A percentile compares a stretch with the other conserved stretches of the same genome.
phyloP scores from a whole-genome alignment of 2,113 vertebrate species.

The Pungitius pungitius region DNA sequence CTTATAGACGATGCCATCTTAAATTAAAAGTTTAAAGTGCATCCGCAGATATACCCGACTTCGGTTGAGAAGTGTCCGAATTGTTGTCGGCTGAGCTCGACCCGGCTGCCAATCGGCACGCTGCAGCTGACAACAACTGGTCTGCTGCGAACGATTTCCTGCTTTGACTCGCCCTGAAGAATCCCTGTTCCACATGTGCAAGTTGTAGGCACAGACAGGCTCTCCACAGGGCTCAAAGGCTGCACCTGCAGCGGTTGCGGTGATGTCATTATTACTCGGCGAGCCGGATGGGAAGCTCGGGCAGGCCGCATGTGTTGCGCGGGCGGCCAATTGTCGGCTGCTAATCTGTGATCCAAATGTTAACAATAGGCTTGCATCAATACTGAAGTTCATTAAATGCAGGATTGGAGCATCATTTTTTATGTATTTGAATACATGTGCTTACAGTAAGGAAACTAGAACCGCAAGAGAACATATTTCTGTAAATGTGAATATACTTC shows the following conservation, averaged over 20 bases:
- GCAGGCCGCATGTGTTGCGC: background rate
- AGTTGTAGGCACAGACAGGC: background rate
- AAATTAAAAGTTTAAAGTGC: background rate
- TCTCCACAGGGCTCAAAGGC: background rate
- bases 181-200: background rate
- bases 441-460: background rate
- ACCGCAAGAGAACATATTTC: background rate
- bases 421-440: background rate
- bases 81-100: background rate
- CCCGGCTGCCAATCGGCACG: background rate
- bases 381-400: background rate
- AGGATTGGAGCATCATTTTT: background rate
- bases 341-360: background rate
- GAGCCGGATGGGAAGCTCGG: background rate
- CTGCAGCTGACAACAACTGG: background rate
- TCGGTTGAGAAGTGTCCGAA: background rate
- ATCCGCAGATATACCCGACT: background rate
- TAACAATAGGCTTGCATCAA: background rate
- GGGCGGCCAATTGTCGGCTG: background rate
- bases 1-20: background rate
- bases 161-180: background rate
- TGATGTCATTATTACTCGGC: background rate
- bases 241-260: background rate
- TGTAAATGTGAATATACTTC: background rate
- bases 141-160: background rate